Evolutionary conservation across 2,113 vertebrate species (phyloP).

Genomic region (Nettapus auritus): DNA sequence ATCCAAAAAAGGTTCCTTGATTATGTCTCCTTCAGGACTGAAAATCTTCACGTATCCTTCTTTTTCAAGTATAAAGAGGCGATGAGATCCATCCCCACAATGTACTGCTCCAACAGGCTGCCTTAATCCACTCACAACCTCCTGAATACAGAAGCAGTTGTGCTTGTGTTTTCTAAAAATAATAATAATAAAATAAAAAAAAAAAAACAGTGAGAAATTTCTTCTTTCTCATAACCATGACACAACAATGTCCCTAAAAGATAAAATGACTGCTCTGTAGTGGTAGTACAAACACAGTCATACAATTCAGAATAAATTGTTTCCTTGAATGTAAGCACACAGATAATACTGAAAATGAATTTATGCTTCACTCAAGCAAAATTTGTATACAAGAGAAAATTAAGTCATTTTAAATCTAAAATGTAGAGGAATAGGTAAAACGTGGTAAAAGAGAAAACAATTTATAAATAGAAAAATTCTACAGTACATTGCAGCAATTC

Average conservation of each 20-base stretch:
- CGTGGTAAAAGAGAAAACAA: not conserved
- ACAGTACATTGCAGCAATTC: not conserved
- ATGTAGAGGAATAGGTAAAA: not conserved
- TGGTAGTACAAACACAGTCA: not conserved
- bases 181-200: no score
- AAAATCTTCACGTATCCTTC: conserved; percentile 96
- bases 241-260: not conserved
- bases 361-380: not conserved
- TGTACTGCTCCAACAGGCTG: conserved; percentile 91
- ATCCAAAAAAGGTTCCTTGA: conserved; percentile 97
- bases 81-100: conserved; percentile 93
- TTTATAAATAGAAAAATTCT: not conserved
- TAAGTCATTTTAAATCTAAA: not conserved
- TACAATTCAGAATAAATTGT: not conserved
- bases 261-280: not conserved
- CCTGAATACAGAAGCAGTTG: conserved; percentile 97
- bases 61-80: conserved; percentile 96
- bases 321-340: not conserved
- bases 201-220: conserved; percentile 31
- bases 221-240: not conserved
- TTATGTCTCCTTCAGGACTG: conserved; percentile 87
- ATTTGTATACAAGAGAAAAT: not conserved
- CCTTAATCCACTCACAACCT: conserved; percentile 90
- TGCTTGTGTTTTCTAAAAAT: conserved; percentile 98
- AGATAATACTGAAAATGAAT: not conserved